Percentiles rank a stretch among this genome's conserved stretches.
Conservation (phyloP, 1,140 invertebrate genomes). For the Leptinotarsa texana region DNA sequence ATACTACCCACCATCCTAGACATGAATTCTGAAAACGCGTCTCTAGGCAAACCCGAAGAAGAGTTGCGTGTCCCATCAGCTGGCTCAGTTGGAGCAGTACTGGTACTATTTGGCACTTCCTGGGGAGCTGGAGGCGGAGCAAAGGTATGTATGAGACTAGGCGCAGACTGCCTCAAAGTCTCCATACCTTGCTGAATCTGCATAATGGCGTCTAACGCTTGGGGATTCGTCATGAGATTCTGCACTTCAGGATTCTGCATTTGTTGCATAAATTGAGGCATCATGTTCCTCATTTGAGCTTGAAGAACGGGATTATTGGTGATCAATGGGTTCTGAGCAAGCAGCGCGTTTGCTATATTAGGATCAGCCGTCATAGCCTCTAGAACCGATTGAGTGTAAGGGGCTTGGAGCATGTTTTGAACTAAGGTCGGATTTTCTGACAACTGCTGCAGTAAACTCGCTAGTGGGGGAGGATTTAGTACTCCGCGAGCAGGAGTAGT, state of each 20-base stretch:
- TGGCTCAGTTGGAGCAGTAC: constrained; percentile 57
- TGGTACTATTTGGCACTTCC: constrained; percentile 50
- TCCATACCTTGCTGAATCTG: constrained; percentile 97
- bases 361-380: constrained; percentile 88
- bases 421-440: constrained; percentile 89
- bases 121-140: constrained; percentile 45
- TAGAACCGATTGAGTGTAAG: constrained; percentile 87
- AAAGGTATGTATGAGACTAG: constrained; percentile 63
- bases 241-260: constrained; percentile 95
- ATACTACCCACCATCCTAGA: constrained; percentile 82
- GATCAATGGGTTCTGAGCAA: constrained; percentile 84
- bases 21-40: constrained; percentile 74
- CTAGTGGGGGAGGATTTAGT: constrained; percentile 82
- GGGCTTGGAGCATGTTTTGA: constrained; percentile 88
- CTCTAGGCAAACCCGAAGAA: constrained; percentile 51
- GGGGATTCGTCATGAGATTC: constrained; percentile 88
- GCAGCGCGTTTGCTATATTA: constrained; percentile 77
- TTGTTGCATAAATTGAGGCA: constrained; percentile 88
- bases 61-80: constrained; percentile 42
- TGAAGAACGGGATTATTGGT: constrained; percentile 86
- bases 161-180: constrained; percentile 84
- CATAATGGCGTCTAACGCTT: constrained; percentile 89
- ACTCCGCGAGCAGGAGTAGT: constrained; percentile 59
- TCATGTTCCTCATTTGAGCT: constrained; percentile 87
- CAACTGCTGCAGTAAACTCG: constrained; percentile 90